These are phyloP conservation scores for Struthio camelus DNA, from an alignment of 2,113 vertebrate genomes.

Conservation along the genomic window DNA sequence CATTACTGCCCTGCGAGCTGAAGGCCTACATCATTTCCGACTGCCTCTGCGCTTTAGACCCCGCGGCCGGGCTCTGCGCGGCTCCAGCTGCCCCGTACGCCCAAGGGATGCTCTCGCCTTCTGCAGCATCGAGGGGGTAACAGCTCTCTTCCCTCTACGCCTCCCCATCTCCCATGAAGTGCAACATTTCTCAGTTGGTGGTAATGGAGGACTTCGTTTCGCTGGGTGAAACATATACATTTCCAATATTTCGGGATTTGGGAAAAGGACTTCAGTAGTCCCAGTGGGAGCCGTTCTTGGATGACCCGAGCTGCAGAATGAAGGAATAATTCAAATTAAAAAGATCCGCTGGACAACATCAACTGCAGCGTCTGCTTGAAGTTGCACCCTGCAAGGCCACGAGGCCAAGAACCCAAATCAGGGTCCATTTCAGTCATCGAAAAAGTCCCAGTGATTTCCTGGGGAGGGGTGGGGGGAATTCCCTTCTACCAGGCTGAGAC, in stretches of 20 bases:
- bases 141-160: neutral
- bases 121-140: too few species aligned
- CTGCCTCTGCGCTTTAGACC: neutral
- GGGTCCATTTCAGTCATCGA: neutral
- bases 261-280: neutral
- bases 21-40: neutral
- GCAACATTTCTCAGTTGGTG: neutral
- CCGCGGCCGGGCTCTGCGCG: neutral
- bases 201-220: neutral
- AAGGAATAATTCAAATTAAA: neutral
- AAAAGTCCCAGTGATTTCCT: neutral
- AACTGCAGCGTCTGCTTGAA: neutral
- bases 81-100: too few species aligned
- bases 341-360: neutral
- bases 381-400: neutral
- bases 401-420: neutral
- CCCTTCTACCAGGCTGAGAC: neutral
- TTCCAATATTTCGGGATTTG: neutral
- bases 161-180: neutral
- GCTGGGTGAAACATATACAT: neutral
- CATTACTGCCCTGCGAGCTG: accelerated
- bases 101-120: too few species aligned
- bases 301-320: accelerated
- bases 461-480: neutral
- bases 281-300: accelerated